Evolutionary conservation across 2,113 vertebrate species (phyloP).

Genomic region (Megalops atlanticus): DNA sequence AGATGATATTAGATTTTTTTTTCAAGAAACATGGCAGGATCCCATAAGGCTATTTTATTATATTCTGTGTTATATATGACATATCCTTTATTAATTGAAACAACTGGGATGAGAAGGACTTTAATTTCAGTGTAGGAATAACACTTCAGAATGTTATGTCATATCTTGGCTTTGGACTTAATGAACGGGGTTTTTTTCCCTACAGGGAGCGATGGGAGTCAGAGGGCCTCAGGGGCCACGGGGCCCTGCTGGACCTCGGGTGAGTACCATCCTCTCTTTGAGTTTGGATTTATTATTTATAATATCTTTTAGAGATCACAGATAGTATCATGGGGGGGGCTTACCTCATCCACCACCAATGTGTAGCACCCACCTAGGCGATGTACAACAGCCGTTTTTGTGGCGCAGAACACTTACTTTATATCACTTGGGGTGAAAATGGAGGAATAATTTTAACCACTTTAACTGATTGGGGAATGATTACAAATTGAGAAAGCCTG

Average conservation of each 20-base stretch:
- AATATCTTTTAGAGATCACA: background rate
- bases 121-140: background rate
- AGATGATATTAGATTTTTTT: too few relatives aligned
- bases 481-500: too few relatives aligned
- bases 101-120: too few relatives aligned
- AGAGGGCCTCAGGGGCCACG: constrained; percentile 87
- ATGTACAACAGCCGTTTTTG: too few relatives aligned
- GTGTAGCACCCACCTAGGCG: too few relatives aligned
- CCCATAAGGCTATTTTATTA: background rate
- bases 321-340: background rate
- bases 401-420: too few relatives aligned
- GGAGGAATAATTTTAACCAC: too few relatives aligned
- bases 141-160: too few relatives aligned
- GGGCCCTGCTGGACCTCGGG: constrained; percentile 82
- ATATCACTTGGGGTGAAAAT: too few relatives aligned
- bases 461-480: too few relatives aligned
- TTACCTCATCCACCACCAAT: too few relatives aligned
- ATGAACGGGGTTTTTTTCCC: background rate
- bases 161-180: background rate
- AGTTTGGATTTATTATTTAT: background rate
- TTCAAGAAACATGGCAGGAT: too few relatives aligned
- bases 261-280: constrained; percentile 65
- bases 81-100: background rate
- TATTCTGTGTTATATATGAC: background rate
- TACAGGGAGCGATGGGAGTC: constrained; percentile 86